Conservation (phyloP, 2,113 vertebrate species). For the Lynx canadensis region DNA sequence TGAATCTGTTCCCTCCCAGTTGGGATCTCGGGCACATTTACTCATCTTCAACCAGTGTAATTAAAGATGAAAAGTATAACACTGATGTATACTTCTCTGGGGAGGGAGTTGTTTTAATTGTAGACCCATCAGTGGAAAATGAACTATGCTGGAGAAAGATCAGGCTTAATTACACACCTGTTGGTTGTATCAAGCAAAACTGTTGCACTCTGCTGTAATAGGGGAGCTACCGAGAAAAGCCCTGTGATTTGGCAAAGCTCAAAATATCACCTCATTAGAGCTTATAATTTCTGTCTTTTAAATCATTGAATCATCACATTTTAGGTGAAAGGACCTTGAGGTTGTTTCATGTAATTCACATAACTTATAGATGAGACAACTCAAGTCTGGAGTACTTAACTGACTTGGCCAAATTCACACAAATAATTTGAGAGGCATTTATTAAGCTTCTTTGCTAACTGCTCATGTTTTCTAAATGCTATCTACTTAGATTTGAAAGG, state of each 20-base stretch:
- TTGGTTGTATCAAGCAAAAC: constrained; percentile 83
- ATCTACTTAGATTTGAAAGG: neutral
- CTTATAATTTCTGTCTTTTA: constrained; percentile 67
- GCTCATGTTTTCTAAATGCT: constrained; percentile 18
- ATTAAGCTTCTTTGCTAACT: constrained; percentile 27
- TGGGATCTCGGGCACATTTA: constrained; percentile 83
- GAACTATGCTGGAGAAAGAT: constrained; percentile 83
- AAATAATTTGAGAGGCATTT: constrained; percentile 48
- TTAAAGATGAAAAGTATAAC: constrained; percentile 87
- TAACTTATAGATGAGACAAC: constrained; percentile 61
- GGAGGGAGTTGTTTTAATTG: constrained; percentile 87
- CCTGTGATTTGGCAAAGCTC: constrained; percentile 73
- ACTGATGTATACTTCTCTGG: constrained; percentile 84
- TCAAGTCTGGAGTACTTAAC: neutral
- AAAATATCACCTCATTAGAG: constrained; percentile 70
- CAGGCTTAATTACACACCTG: constrained; percentile 88
- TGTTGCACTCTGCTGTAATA: constrained; percentile 76
- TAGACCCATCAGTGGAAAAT: constrained; percentile 85
- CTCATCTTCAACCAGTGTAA: constrained; percentile 86
- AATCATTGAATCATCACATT: constrained; percentile 63
- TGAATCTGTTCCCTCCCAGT: constrained; percentile 82
- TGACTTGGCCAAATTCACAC: constrained; percentile 37
- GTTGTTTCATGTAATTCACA: constrained; percentile 60
- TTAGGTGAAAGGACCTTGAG: constrained; percentile 35
- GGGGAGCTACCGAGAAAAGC: constrained; percentile 71